Evolutionary conservation across 2,113 vertebrate species (phyloP).

Genomic region (Ptychochromis oligacanthus): DNA sequence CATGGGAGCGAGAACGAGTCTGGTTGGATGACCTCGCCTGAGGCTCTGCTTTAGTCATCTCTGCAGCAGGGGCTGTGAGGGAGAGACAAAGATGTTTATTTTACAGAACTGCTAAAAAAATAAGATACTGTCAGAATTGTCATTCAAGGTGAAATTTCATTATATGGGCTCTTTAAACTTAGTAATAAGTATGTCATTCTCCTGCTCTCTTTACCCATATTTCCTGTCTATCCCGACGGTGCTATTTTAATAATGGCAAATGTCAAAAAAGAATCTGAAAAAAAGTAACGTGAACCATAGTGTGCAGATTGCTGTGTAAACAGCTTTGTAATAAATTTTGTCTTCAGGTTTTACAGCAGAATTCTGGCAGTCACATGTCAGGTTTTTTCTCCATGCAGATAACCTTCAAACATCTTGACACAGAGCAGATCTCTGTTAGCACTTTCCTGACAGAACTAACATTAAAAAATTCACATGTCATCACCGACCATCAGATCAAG

Average conservation of each 20-base stretch:
- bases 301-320: neutral
- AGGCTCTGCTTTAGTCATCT: constrained; percentile 85
- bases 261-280: neutral
- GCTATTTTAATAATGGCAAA: neutral
- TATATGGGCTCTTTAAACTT: neutral
- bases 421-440: constrained; percentile 49
- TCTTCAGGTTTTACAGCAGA: neutral
- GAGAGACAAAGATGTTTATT: neutral
- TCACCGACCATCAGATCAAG: constrained; percentile 62
- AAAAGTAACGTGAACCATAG: neutral
- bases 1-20: constrained; percentile 92
- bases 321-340: constrained; percentile 2
- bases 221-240: neutral
- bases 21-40: constrained; percentile 86
- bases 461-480: constrained; percentile 65
- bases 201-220: neutral
- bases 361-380: constrained; percentile 9
- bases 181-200: neutral
- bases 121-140: neutral
- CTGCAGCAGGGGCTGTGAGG: constrained; percentile 60
- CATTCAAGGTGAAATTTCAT: neutral
- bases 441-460: constrained; percentile 41
- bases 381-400: constrained; percentile 5
- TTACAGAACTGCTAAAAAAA: constrained; percentile 10
- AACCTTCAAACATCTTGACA: constrained; percentile 32